Conservation (phyloP, 1,140 invertebrate species). For the Aphidius gifuensis region DNA sequence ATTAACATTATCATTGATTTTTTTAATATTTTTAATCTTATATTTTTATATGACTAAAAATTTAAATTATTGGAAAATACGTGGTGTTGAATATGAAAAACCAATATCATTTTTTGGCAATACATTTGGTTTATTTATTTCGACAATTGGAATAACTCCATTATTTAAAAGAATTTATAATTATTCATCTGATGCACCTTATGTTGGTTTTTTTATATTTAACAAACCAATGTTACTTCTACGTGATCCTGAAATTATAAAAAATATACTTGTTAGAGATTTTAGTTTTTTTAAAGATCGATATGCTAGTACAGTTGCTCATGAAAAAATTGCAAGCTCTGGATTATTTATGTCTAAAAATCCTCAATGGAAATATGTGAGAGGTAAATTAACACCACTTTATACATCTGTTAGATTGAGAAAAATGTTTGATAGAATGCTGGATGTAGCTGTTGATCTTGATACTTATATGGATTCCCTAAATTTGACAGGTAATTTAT, state of each 20-base stretch:
- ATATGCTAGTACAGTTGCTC: slow-evolving; percentile 24
- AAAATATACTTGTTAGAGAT: slow-evolving; percentile 52
- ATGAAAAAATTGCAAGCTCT: slow-evolving; percentile 32
- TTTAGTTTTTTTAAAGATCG: slow-evolving; percentile 49
- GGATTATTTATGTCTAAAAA: slow-evolving; percentile 40
- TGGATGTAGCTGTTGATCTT: slow-evolving; percentile 44
- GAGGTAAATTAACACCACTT: slow-evolving; percentile 45
- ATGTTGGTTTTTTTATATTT: slow-evolving; percentile 42
- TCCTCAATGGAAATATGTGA: slow-evolving; percentile 44
- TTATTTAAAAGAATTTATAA: slow-evolving; percentile 31
- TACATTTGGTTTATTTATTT: slow-evolving; percentile 24
- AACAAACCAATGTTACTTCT: slow-evolving; percentile 45
- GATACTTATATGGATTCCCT: slow-evolving; percentile 34
- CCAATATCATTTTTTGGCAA: slow-evolving; percentile 43
- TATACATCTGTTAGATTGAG: slow-evolving; percentile 51
- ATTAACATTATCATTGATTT: slow-evolving; percentile 17
- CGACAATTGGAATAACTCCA: slow-evolving; percentile 17
- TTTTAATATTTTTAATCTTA: neutral
- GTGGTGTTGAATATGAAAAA: slow-evolving; percentile 32
- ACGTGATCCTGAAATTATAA: slow-evolving; percentile 50
- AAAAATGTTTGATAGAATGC: slow-evolving; percentile 48
- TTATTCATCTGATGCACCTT: slow-evolving; percentile 24
- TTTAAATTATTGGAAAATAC: slow-evolving; percentile 47
- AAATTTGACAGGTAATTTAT: slow-evolving; percentile 26
- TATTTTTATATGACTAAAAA: slow-evolving; percentile 42